These are phyloP conservation scores for Drosophila rufa DNA, from an alignment of 1,140 invertebrate species.

Conservation along the genomic window DNA sequence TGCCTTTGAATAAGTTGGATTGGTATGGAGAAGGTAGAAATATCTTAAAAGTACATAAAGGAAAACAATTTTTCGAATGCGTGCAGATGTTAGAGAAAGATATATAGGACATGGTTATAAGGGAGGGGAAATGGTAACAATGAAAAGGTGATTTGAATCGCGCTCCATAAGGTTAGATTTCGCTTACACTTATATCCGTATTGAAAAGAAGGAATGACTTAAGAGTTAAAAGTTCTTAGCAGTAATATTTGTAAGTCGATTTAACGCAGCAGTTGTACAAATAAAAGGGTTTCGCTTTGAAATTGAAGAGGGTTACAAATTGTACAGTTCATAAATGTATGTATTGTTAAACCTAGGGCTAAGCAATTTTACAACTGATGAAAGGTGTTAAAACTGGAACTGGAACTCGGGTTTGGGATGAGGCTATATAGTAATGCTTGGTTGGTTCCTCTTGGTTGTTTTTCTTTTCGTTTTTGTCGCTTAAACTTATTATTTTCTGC, in stretches of 20 bases:
- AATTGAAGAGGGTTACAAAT: conserved; percentile 50
- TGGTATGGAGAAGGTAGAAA: background rate
- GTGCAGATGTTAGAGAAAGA: background rate
- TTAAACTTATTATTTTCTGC: conserved; percentile 59
- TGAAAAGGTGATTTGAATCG: conserved; percentile 25
- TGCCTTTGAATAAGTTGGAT: conserved; percentile 30
- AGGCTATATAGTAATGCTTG: conserved; percentile 52
- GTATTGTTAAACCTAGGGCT: conserved; percentile 60
- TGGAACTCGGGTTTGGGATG: conserved; percentile 47
- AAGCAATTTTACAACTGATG: conserved; percentile 67
- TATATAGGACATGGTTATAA: background rate
- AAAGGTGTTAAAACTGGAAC: conserved; percentile 44
- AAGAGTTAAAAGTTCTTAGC: conserved; percentile 80
- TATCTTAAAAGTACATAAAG: conserved; percentile 34
- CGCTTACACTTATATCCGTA: conserved; percentile 65
- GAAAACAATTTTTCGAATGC: conserved; percentile 31
- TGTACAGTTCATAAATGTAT: conserved; percentile 43
- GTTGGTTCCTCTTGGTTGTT: conserved; percentile 21
- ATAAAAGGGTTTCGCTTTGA: conserved; percentile 26
- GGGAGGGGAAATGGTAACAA: conserved; percentile 29
- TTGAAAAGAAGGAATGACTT: conserved; percentile 77
- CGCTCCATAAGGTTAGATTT: conserved; percentile 37
- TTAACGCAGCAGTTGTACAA: conserved; percentile 44
- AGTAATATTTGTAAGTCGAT: conserved; percentile 58
- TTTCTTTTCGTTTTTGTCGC: conserved; percentile 43